Percentiles rank a stretch among this genome's conserved stretches.
phyloP scores from a whole-genome alignment of 2,113 vertebrate species.

The Ardeotis arabs region DNA sequence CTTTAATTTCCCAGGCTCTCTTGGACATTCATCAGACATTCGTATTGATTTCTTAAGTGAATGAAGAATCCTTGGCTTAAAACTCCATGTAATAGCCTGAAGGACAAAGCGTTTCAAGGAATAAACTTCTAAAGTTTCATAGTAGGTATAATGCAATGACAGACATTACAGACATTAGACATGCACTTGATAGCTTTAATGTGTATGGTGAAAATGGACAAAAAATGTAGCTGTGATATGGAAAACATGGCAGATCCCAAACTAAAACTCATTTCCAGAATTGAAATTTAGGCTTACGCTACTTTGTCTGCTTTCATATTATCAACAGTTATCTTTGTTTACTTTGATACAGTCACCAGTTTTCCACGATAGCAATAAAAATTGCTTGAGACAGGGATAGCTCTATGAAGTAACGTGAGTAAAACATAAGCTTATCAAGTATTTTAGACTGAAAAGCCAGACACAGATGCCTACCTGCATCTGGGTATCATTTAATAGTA shows the following conservation, averaged over 20 bases:
- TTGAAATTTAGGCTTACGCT: neutral
- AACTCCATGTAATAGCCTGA: neutral
- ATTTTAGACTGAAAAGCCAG: neutral
- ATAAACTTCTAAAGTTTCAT: neutral
- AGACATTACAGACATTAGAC: neutral
- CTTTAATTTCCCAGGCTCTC: neutral
- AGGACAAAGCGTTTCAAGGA: neutral
- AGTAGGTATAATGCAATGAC: neutral
- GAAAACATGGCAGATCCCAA: neutral
- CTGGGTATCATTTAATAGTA: neutral
- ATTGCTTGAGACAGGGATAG: neutral
- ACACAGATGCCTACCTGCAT: neutral
- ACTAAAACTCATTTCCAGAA: neutral
- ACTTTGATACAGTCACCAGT: neutral
- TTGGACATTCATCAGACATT: neutral
- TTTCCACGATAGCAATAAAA: neutral
- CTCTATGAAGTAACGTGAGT: neutral
- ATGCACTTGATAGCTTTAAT: neutral
- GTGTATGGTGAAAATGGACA: neutral
- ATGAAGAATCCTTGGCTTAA: neutral
- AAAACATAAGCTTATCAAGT: neutral
- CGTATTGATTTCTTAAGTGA: neutral
- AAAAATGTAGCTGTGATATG: neutral
- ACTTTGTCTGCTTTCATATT: neutral
- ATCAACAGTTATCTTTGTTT: neutral